Conservation (phyloP, 2,888 invertebrate species). For the Nomada ruficornis region DNA sequence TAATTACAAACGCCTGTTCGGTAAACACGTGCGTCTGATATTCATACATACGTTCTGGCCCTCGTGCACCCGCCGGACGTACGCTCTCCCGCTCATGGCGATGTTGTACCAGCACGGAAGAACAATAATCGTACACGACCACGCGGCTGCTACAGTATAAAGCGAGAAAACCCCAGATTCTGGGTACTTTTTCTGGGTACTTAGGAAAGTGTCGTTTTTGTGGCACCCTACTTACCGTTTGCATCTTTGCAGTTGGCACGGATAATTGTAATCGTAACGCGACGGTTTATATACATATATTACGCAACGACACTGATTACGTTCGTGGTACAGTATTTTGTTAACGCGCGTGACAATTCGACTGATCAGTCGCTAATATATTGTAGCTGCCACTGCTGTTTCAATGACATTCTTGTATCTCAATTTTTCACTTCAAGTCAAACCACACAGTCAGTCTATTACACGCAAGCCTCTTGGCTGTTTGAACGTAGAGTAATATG, state of each 20-base stretch:
- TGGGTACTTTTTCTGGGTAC: slow-evolving; percentile 6
- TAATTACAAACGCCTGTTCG: slow-evolving; percentile 64
- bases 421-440: background rate
- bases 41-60: slow-evolving; percentile 43
- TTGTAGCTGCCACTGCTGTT: background rate
- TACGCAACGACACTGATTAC: background rate
- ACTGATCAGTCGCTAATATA: background rate
- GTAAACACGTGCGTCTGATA: slow-evolving; percentile 70
- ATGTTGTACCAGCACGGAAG: slow-evolving; percentile 29
- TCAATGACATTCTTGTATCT: background rate
- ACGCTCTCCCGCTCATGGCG: slow-evolving; percentile 22
- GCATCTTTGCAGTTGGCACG: slow-evolving; percentile 64
- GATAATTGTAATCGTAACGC: slow-evolving; percentile 73
- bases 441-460: background rate
- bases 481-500: background rate
- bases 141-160: slow-evolving; percentile 14
- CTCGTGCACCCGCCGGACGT: slow-evolving; percentile 11
- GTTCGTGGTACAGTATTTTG: slow-evolving; percentile 1
- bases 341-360: slow-evolving; percentile 8
- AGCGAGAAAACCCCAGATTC: background rate
- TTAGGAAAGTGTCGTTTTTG: slow-evolving; percentile 63
- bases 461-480: background rate
- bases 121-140: slow-evolving; percentile 38
- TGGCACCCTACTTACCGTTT: slow-evolving; percentile 65
- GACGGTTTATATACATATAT: slow-evolving; percentile 39